Evolutionary conservation across 2,888 invertebrate genomes (phyloP).

Genomic region (Trypoxylon attenuatum): DNA sequence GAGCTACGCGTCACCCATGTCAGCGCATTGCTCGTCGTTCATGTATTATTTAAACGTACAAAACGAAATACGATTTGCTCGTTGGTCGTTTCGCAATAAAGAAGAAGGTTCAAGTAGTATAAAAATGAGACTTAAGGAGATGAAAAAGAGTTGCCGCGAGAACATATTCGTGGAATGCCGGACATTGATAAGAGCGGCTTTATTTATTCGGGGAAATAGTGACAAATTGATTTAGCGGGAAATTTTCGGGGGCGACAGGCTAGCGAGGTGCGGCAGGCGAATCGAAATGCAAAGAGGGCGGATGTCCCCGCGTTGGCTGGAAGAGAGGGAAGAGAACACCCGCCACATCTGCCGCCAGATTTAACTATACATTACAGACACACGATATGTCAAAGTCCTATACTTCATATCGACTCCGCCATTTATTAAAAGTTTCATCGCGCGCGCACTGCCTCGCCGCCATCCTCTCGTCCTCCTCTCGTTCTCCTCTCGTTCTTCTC

Average conservation of each 20-base stretch:
- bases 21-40: too few species aligned
- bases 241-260: conserved; percentile 46
- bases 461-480: conserved; percentile 46
- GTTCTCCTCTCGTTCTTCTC: conserved; percentile 26
- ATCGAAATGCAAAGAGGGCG: conserved; percentile 38
- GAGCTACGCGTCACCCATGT: too few species aligned
- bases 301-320: conserved; percentile 24
- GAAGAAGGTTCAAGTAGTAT: too few species aligned
- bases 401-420: conserved; percentile 75
- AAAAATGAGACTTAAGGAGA: too few species aligned
- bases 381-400: conserved; percentile 75
- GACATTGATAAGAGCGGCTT: neutral
- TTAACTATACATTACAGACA: conserved; percentile 75
- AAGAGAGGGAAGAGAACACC: conserved; percentile 58
- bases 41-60: too few species aligned
- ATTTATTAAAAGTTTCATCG: conserved; percentile 75
- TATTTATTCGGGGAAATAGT: neutral
- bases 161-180: too few species aligned
- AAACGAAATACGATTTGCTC: too few species aligned
- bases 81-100: too few species aligned
- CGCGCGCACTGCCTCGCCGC: conserved; percentile 59
- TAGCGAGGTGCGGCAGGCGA: conserved; percentile 44
- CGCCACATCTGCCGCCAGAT: conserved; percentile 74
- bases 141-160: too few species aligned
- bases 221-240: conserved; percentile 30